These are phyloP conservation scores for Drosophila ananassae DNA, from an alignment of 1,140 invertebrate species.

Conservation along the genomic window DNA sequence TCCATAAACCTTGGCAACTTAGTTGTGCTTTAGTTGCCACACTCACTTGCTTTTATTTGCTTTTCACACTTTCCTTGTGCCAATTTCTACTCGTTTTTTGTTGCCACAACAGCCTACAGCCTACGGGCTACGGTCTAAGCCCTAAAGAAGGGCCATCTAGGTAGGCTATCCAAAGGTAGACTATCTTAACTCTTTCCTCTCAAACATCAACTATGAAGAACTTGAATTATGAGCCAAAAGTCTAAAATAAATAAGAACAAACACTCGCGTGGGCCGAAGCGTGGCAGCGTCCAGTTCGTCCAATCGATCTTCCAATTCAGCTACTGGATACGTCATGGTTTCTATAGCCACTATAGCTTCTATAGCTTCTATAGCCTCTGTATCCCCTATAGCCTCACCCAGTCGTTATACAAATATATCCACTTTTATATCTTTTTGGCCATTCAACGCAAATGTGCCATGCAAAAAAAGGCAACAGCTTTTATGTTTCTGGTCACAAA, in stretches of 20 bases:
- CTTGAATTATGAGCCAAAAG: constrained; percentile 11
- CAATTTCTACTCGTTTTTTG: constrained; percentile 75
- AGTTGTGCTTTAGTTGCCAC: constrained; percentile 36
- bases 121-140: constrained; percentile 1
- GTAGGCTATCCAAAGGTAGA: too few species aligned
- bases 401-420: constrained; percentile 34
- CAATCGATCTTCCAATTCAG: constrained; percentile 31
- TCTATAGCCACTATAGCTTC: too few species aligned
- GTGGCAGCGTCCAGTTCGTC: constrained; percentile 11
- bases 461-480: constrained; percentile 39
- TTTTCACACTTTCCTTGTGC: constrained; percentile 80
- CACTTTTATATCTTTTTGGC: constrained; percentile 16
- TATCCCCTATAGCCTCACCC: background rate
- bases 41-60: constrained; percentile 55
- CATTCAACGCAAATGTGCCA: constrained; percentile 44
- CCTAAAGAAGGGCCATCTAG: too few species aligned
- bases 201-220: background rate
- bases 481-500: constrained; percentile 66
- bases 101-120: constrained; percentile 20
- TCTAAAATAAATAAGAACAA: constrained; percentile 9
- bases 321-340: constrained; percentile 34
- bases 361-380: too few species aligned
- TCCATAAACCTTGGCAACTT: constrained; percentile 46
- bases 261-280: constrained; percentile 17
- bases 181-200: too few species aligned